A percentile compares a stretch with the other conserved stretches of the same genome.
phyloP scores from a whole-genome alignment of 35 echinoderm and acorn worm genomes.

The Ophioderma brevispina region DNA sequence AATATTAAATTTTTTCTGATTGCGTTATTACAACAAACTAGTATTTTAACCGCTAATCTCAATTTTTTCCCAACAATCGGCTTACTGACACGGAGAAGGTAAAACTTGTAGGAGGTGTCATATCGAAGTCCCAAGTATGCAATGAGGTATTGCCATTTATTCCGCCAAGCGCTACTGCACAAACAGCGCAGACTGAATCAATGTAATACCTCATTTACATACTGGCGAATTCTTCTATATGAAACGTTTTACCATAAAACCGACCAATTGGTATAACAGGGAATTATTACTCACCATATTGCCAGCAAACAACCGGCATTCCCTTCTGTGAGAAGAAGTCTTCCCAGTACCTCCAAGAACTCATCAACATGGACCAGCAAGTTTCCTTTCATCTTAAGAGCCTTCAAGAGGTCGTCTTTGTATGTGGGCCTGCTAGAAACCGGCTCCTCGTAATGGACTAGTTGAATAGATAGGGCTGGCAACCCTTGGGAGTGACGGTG shows the following conservation, averaged over 20 bases:
- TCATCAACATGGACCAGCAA: constrained; percentile 75
- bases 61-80: too few species aligned
- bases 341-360: constrained; percentile 66
- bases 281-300: constrained; percentile 26
- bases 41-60: too few species aligned
- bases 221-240: not conserved
- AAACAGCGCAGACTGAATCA: too few species aligned
- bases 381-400: constrained; percentile 39
- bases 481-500: constrained; percentile 58
- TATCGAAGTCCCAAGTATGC: too few species aligned
- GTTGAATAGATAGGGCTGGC: constrained; percentile 71
- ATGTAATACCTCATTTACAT: too few species aligned
- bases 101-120: too few species aligned
- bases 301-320: constrained; percentile 58
- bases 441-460: constrained; percentile 69
- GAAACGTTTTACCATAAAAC: not conserved
- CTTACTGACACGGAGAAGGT: too few species aligned
- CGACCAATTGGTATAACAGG: not conserved
- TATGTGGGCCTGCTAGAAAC: too few species aligned
- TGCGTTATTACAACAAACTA: too few species aligned
- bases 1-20: too few species aligned
- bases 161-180: too few species aligned
- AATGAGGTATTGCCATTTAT: too few species aligned
- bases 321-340: constrained; percentile 51
- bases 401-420: not conserved